Percentiles rank a stretch among this genome's conserved stretches.
Conservation (phyloP, 2,888 invertebrate species). For the Oscheius sp. region DNA sequence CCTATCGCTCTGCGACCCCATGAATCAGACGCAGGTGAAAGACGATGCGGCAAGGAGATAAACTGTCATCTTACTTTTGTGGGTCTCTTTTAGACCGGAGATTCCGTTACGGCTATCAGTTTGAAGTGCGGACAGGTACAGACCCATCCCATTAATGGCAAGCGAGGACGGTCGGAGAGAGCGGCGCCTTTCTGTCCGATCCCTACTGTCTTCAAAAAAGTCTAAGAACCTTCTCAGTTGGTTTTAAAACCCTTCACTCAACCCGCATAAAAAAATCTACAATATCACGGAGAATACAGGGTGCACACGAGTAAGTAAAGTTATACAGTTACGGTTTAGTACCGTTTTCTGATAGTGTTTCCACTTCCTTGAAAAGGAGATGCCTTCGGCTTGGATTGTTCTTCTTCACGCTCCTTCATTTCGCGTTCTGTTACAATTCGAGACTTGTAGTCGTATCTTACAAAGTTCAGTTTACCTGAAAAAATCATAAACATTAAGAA, state of each 20-base stretch:
- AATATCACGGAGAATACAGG: too few relatives aligned
- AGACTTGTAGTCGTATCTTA: conserved; percentile 66
- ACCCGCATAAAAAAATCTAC: background rate
- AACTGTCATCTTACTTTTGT: too few relatives aligned
- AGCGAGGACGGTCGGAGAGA: background rate
- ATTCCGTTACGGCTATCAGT: background rate
- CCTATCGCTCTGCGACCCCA: conserved; percentile 23
- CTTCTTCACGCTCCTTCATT: conserved; percentile 38
- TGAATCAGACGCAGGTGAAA: conserved; percentile 19
- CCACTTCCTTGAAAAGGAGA: conserved; percentile 44
- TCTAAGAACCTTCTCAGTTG: background rate
- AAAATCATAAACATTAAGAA: too few relatives aligned
- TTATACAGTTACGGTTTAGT: too few relatives aligned
- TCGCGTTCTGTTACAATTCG: conserved; percentile 58
- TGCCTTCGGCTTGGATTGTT: conserved; percentile 19
- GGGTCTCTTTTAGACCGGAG: too few relatives aligned
- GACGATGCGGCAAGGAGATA: conserved; percentile 15
- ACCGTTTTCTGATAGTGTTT: conserved; percentile 34
- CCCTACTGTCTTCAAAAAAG: background rate
- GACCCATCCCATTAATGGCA: background rate
- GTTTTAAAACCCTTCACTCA: too few relatives aligned
- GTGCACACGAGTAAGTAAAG: too few relatives aligned
- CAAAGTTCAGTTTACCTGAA: conserved; percentile 57
- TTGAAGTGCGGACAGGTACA: background rate
- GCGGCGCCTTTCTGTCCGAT: too few relatives aligned